These are phyloP conservation scores for Anguilla pacifica DNA, from an alignment of 2,797 vertebrate genomes.

Conservation along the genomic window DNA sequence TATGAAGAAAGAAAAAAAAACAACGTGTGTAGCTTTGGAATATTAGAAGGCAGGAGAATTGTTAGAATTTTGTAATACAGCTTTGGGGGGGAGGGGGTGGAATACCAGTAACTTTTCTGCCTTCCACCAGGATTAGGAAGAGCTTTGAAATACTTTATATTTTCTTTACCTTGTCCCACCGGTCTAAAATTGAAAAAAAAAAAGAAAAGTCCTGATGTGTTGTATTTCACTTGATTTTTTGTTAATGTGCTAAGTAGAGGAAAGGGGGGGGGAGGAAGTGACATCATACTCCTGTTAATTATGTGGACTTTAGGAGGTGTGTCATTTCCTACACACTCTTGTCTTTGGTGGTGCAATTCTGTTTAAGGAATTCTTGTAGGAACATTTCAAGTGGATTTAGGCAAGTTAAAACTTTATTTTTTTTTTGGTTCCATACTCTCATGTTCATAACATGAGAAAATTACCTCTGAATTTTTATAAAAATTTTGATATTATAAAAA, in stretches of 20 bases:
- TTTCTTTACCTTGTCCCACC: neutral
- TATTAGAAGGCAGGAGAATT: neutral
- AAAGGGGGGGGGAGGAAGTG: neutral
- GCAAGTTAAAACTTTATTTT: too few species aligned
- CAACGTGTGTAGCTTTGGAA: neutral
- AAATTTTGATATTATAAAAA: neutral
- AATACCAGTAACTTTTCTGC: neutral
- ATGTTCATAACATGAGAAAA: neutral
- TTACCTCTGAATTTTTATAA: neutral
- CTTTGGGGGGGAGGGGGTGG: neutral
- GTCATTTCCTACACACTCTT: neutral
- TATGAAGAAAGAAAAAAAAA: too few species aligned
- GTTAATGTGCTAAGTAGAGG: neutral
- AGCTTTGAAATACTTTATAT: neutral
- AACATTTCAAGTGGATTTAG: neutral
- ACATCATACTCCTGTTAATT: neutral
- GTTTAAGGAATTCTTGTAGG: too few species aligned
- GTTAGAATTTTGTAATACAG: neutral
- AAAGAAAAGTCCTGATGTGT: neutral
- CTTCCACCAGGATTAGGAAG: neutral
- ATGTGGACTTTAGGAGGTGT: neutral
- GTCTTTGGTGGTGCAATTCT: neutral
- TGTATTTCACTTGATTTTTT: neutral
- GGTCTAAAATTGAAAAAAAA: neutral
- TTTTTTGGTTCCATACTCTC: neutral